Percentiles rank a stretch among this genome's conserved stretches.
Conservation (phyloP, 1,140 invertebrate species). For the Tetramorium simillimum region DNA sequence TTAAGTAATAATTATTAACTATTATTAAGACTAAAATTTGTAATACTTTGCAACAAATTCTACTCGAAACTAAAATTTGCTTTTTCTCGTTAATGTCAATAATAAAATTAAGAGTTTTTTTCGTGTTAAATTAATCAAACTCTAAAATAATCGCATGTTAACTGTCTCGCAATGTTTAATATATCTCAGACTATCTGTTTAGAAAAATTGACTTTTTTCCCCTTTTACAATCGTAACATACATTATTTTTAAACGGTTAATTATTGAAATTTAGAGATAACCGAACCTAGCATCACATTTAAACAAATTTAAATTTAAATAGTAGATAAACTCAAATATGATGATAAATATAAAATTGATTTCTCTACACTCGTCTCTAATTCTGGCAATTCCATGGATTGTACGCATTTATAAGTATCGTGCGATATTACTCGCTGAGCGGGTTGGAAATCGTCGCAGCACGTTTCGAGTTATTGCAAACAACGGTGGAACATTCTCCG, state of each 20-base stretch:
- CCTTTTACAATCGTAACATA: not conserved
- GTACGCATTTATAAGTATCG: no score
- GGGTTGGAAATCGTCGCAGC: conserved; percentile 34
- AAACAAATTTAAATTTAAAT: not conserved
- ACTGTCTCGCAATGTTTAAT: not conserved
- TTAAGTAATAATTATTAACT: not conserved
- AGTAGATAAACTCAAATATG: not conserved
- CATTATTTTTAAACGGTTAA: not conserved
- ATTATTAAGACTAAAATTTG: not conserved
- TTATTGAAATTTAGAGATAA: not conserved
- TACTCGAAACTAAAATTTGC: not conserved
- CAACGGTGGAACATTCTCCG: conserved; percentile 39
- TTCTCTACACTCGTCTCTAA: no score
- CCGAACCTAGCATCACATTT: not conserved
- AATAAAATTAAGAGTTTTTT: not conserved
- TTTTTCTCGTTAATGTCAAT: not conserved
- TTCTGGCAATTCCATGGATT: no score
- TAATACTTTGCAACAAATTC: not conserved
- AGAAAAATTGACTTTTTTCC: not conserved
- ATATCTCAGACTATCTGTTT: not conserved
- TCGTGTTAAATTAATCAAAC: not conserved
- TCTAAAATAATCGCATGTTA: not conserved
- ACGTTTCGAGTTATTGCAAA: conserved; percentile 28
- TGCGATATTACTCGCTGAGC: not conserved
- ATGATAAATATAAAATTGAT: no score